Percentiles rank a stretch among this genome's conserved stretches.
These are phyloP conservation scores for Cacoxenus indagator DNA, from an alignment of 2,888 invertebrate species.

Conservation along the genomic window DNA sequence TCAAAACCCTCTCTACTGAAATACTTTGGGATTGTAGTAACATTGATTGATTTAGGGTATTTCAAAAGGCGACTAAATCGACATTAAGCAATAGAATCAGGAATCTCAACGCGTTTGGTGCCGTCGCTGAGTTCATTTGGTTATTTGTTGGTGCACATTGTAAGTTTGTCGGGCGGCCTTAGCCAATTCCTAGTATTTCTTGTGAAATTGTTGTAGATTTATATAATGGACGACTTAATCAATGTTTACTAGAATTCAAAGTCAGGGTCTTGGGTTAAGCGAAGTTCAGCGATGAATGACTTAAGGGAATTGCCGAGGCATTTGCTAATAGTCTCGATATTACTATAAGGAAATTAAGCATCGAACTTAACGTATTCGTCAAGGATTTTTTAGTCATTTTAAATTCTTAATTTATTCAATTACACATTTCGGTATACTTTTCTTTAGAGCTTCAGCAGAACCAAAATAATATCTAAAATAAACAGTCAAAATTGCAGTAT, in stretches of 20 bases:
- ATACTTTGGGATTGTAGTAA: no score
- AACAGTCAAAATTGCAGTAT: slow-evolving; percentile 38
- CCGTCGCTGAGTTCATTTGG: not conserved
- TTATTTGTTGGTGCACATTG: slow-evolving; percentile 48
- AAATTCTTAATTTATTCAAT: not conserved
- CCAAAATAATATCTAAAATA: not conserved
- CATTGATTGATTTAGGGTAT: no score
- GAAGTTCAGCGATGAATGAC: slow-evolving; percentile 27
- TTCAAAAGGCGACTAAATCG: not conserved
- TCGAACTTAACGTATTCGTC: slow-evolving; percentile 16
- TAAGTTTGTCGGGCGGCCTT: slow-evolving; percentile 50
- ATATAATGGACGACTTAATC: slow-evolving; percentile 33
- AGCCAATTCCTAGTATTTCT: slow-evolving; percentile 48
- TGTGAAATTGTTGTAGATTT: slow-evolving; percentile 39
- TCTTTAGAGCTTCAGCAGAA: not conserved
- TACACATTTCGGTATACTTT: not conserved
- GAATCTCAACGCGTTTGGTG: not conserved
- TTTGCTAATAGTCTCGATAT: not conserved
- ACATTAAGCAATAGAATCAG: not conserved
- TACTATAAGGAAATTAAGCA: not conserved
- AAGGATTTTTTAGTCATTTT: not conserved
- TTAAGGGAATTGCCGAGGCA: slow-evolving; percentile 7
- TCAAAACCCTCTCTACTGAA: no score
- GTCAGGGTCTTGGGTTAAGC: slow-evolving; percentile 12
- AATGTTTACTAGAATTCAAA: slow-evolving; percentile 24